Conservation (phyloP, 2,113 vertebrate genomes). For the Accipiter virgatus region DNA sequence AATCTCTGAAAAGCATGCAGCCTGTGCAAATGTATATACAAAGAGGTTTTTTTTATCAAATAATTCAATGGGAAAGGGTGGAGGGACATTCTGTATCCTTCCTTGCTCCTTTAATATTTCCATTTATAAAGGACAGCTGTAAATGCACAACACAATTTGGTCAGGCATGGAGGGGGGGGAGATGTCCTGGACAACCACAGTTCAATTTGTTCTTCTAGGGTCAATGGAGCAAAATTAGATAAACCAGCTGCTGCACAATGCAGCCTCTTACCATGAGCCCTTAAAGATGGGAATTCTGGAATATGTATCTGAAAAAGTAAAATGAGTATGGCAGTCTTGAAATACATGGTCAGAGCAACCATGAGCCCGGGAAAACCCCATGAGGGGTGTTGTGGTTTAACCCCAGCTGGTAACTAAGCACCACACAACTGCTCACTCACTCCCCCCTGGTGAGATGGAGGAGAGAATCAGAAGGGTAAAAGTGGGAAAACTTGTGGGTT, state of each 20-base stretch:
- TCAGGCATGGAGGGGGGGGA: neutral
- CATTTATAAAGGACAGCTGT: neutral
- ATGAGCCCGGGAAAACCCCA: neutral
- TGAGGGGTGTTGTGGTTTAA: no score
- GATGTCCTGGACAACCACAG: neutral
- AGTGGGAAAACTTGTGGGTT: no score
- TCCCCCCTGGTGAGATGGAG: no score
- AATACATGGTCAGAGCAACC: neutral
- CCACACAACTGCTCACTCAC: no score
- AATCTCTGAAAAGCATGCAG: slow-evolving; percentile 4
- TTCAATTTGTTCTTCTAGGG: neutral
- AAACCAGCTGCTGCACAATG: neutral
- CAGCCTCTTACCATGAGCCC: neutral
- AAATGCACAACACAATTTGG: neutral
- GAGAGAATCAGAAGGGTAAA: no score
- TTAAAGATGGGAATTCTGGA: neutral
- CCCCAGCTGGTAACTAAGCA: no score
- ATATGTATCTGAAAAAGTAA: neutral
- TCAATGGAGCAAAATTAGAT: neutral
- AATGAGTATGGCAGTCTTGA: neutral
- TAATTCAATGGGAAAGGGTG: neutral
- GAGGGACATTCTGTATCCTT: neutral
- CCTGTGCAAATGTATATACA: neutral
- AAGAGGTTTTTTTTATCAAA: neutral
- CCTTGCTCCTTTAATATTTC: neutral